These are phyloP conservation scores for Machimus atricapillus DNA, from an alignment of 2,888 invertebrate genomes.

Conservation along the genomic window DNA sequence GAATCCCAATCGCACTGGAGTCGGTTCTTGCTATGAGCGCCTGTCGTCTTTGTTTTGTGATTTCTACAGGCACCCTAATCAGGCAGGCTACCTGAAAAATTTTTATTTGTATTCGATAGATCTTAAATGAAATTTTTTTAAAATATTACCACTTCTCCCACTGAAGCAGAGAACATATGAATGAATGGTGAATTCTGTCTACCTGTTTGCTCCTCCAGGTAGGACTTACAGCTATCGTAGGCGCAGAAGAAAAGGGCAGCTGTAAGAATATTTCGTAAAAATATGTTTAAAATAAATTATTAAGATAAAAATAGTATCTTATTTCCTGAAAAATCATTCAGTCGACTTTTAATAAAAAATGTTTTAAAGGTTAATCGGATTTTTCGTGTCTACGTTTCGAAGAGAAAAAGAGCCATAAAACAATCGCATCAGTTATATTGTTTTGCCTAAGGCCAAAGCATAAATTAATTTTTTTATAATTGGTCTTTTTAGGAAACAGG, in stretches of 20 bases:
- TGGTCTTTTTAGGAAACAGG: too few species aligned
- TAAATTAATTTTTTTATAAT: too few species aligned
- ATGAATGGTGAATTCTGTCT: constrained; percentile 68
- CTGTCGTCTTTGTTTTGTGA: constrained; percentile 94
- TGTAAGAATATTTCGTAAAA: constrained; percentile 51
- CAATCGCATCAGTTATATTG: not conserved
- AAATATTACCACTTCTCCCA: constrained; percentile 76
- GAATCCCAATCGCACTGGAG: constrained; percentile 64
- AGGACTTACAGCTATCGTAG: constrained; percentile 79
- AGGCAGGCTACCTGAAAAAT: constrained; percentile 79
- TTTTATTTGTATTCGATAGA: not conserved
- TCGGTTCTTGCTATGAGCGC: constrained; percentile 64
- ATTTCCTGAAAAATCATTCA: too few species aligned
- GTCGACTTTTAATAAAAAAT: too few species aligned
- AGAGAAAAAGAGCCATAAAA: not conserved
- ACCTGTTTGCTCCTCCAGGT: constrained; percentile 60
- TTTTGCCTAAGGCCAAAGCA: too few species aligned
- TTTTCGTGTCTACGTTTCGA: too few species aligned
- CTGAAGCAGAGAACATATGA: constrained; percentile 83
- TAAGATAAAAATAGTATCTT: too few species aligned
- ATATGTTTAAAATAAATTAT: not conserved
- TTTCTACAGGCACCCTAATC: constrained; percentile 93
- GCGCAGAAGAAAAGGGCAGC: constrained; percentile 89
- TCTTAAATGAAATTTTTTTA: not conserved
- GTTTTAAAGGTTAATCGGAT: too few species aligned